Percentiles rank a stretch among this genome's conserved stretches.
phyloP scores from a whole-genome alignment of 1,140 invertebrate species.

The Sinonovacula constricta region DNA sequence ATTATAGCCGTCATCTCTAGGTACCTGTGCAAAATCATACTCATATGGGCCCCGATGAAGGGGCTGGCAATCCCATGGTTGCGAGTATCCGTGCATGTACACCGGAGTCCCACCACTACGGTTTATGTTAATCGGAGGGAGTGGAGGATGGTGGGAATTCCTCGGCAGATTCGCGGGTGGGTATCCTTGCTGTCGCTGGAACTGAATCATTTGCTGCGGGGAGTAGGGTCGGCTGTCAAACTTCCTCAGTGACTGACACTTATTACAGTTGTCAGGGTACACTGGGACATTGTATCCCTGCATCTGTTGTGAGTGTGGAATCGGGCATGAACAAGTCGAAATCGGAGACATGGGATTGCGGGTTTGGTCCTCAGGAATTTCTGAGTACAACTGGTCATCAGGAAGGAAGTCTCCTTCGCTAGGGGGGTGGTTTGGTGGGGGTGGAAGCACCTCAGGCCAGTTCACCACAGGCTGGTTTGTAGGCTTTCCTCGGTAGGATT shows the following conservation, averaged over 20 bases:
- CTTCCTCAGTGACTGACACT: conserved; percentile 41
- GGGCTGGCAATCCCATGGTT: conserved; percentile 47
- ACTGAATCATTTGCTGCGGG: conserved; percentile 29
- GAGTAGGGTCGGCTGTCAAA: conserved; percentile 41
- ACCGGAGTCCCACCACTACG: conserved; percentile 34
- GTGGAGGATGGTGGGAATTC: not conserved
- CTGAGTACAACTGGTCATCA: conserved; percentile 56
- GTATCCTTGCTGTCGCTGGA: conserved; percentile 26
- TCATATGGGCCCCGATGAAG: conserved; percentile 29
- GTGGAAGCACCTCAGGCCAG: conserved; percentile 87
- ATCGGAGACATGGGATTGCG: conserved; percentile 63
- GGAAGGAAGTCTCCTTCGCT: conserved; percentile 65
- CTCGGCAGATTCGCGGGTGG: conserved; percentile 8
- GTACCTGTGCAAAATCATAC: conserved; percentile 43
- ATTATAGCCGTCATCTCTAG: conserved; percentile 40
- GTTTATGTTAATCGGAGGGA: not conserved
- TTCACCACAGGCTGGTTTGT: conserved; percentile 81
- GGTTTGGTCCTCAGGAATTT: conserved; percentile 60
- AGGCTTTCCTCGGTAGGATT: conserved; percentile 54
- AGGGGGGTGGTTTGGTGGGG: conserved; percentile 88
- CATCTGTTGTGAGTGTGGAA: conserved; percentile 55
- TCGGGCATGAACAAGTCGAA: conserved; percentile 66
- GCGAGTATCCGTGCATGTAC: conserved; percentile 45
- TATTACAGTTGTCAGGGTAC: conserved; percentile 39
- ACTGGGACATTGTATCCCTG: not conserved